Evolutionary conservation across 2,797 vertebrate species (phyloP).

Genomic region (Gouania willdenowi): DNA sequence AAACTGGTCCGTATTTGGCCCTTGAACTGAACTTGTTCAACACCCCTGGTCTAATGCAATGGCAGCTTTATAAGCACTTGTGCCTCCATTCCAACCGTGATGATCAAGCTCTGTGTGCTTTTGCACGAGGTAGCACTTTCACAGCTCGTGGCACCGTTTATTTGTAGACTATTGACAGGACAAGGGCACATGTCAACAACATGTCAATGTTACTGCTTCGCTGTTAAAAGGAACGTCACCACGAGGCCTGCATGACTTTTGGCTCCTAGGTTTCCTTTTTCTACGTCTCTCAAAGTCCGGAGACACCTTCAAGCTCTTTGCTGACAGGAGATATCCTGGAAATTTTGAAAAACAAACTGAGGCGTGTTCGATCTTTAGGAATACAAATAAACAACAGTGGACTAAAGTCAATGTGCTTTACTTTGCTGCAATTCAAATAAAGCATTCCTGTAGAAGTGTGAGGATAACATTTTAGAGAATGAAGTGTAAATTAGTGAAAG

Average conservation of each 20-base stretch:
- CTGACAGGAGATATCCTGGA: slow-evolving; percentile 47
- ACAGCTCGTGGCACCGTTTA: slow-evolving; percentile 66
- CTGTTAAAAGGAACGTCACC: slow-evolving; percentile 63
- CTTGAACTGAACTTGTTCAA: no score
- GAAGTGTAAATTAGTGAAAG: no score
- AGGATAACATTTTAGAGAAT: no score
- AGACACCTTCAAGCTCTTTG: slow-evolving; percentile 40
- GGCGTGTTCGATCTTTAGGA: background rate
- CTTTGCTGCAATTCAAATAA: no score
- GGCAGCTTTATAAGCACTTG: slow-evolving; percentile 53
- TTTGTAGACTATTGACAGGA: slow-evolving; percentile 68
- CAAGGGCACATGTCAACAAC: slow-evolving; percentile 59
- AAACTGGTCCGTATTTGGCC: no score
- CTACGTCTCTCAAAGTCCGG: slow-evolving; percentile 5
- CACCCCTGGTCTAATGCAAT: no score
- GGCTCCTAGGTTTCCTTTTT: background rate
- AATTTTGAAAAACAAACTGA: background rate
- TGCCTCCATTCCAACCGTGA: slow-evolving; percentile 48
- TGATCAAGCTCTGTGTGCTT: slow-evolving; percentile 58
- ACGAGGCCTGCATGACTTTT: slow-evolving; percentile 11
- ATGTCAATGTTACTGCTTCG: slow-evolving; percentile 42
- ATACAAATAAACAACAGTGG: background rate
- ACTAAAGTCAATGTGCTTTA: no score
- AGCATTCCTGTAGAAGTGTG: no score
- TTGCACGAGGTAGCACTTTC: slow-evolving; percentile 26